phyloP scores from a whole-genome alignment of 2,113 vertebrate species.

The Nasalis larvatus region DNA sequence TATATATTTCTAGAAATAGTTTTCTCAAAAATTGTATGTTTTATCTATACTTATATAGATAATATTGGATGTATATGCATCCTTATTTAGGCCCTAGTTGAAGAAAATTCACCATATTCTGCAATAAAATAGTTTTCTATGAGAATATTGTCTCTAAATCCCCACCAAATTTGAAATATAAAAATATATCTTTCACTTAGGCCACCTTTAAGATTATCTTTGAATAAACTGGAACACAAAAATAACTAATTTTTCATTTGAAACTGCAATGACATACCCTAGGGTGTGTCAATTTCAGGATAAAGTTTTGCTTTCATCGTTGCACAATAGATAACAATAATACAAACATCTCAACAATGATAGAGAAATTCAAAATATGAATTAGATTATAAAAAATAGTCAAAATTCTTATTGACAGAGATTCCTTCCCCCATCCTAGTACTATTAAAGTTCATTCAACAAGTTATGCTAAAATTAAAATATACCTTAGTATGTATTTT shows the following conservation, averaged over 20 bases:
- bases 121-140: constrained; percentile 2
- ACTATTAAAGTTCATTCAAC: background rate
- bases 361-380: constrained; percentile 61
- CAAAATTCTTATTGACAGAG: constrained; percentile 11
- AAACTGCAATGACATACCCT: background rate
- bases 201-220: background rate
- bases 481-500: background rate
- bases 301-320: constrained; percentile 82
- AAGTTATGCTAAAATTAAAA: background rate
- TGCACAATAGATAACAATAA: constrained; percentile 72
- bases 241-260: background rate
- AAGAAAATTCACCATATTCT: background rate
- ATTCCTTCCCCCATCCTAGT: background rate
- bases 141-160: background rate
- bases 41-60: background rate
- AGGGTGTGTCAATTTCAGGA: background rate
- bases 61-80: background rate
- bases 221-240: background rate
- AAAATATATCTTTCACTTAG: background rate
- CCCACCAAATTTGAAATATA: background rate
- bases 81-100: background rate
- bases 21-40: background rate
- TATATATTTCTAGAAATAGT: background rate
- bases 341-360: constrained; percentile 74
- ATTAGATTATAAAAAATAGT: constrained; percentile 51